Conservation (phyloP, 2,888 invertebrate genomes). For the Netelia melanura region DNA sequence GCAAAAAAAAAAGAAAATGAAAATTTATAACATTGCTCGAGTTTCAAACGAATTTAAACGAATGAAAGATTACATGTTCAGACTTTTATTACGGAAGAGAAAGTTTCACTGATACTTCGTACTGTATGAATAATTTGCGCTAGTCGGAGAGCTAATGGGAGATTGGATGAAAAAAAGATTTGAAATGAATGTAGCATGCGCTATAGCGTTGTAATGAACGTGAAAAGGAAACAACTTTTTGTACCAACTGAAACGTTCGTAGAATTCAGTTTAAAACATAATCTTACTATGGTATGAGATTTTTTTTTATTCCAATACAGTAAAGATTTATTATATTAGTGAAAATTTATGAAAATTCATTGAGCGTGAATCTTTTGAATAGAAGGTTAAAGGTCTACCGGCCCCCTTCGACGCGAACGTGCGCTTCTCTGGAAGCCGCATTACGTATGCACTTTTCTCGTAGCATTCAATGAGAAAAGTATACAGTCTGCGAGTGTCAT, state of each 20-base stretch:
- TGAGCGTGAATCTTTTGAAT: not conserved
- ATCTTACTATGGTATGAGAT: too few relatives aligned
- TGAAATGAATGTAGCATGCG: too few relatives aligned
- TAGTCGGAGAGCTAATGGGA: not conserved
- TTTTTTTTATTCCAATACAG: too few relatives aligned
- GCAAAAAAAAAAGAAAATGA: slow-evolving; percentile 26
- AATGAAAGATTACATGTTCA: not conserved
- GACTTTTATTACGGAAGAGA: not conserved
- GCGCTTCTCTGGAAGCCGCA: not conserved
- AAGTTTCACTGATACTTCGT: not conserved
- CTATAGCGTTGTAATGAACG: too few relatives aligned
- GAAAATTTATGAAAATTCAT: not conserved
- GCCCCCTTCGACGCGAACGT: not conserved
- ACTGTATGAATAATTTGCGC: not conserved
- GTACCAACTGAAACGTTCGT: too few relatives aligned
- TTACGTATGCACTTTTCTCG: not conserved
- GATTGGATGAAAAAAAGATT: not conserved
- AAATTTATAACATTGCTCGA: not conserved
- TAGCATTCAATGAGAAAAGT: slow-evolving; percentile 10
- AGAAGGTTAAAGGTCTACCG: too few relatives aligned
- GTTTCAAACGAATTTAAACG: slow-evolving; percentile 13
- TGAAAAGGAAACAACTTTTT: too few relatives aligned
- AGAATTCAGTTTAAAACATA: too few relatives aligned
- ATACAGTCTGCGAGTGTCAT: slow-evolving; percentile 12
- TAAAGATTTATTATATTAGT: too few relatives aligned